Evolutionary conservation across 2,888 invertebrate genomes (phyloP).

Genomic region (Drosophila multiciliata): DNA sequence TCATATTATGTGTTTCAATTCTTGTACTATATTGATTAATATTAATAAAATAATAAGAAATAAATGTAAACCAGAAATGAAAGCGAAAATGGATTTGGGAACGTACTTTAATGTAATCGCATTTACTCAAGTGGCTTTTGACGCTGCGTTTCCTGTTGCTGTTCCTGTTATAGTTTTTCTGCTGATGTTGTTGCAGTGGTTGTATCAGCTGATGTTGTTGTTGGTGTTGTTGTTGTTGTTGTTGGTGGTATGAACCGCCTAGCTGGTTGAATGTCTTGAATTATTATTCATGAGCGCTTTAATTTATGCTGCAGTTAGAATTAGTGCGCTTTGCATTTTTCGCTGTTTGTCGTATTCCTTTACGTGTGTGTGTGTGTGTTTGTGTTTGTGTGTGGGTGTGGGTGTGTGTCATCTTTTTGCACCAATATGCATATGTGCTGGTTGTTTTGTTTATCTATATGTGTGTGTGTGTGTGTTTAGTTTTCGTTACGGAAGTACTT

Average conservation of each 20-base stretch:
- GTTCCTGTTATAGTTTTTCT: slow-evolving; percentile 27
- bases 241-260: slow-evolving; percentile 16
- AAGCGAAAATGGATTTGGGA: slow-evolving; percentile 27
- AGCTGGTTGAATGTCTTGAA: slow-evolving; percentile 67
- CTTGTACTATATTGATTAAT: too few relatives aligned
- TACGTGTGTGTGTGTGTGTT: slow-evolving; percentile 5
- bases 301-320: slow-evolving; percentile 79
- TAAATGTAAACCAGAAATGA: not conserved
- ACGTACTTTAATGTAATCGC: slow-evolving; percentile 32
- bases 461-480: slow-evolving; percentile 42
- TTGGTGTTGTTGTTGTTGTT: slow-evolving; percentile 15
- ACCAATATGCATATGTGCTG: slow-evolving; percentile 23
- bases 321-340: slow-evolving; percentile 77
- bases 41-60: not conserved
- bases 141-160: slow-evolving; percentile 44
- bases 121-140: slow-evolving; percentile 72
- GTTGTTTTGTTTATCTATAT: not conserved
- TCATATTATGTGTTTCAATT: not conserved
- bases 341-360: slow-evolving; percentile 38
- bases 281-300: slow-evolving; percentile 78
- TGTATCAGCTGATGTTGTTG: slow-evolving; percentile 8
- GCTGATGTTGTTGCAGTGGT: slow-evolving; percentile 18
- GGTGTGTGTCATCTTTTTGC: slow-evolving; percentile 17
- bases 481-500: slow-evolving; percentile 76
- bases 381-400: slow-evolving; percentile 2